Percentiles rank a stretch among this genome's conserved stretches.
phyloP scores from a whole-genome alignment of 2,888 invertebrate species.

The Stenodera caucasica region DNA sequence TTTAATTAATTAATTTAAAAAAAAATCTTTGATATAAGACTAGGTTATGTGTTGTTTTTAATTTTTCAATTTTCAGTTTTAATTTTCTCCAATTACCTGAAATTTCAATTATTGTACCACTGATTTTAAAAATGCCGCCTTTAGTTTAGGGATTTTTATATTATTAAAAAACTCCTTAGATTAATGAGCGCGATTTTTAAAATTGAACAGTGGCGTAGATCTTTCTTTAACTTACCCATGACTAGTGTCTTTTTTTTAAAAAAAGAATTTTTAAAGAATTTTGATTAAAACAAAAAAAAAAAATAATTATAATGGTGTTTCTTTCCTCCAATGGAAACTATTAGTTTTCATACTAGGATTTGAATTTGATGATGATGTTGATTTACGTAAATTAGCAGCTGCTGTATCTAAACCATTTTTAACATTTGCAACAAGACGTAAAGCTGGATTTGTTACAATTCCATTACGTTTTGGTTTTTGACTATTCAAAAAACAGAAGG shows the following conservation, averaged over 20 bases:
- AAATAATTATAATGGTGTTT: conserved; percentile 67
- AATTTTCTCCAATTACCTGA: conserved; percentile 29
- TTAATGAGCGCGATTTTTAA: no score
- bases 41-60: conserved; percentile 34
- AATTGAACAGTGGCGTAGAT: conserved; percentile 12
- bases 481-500: conserved; percentile 28
- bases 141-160: no score
- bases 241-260: neutral
- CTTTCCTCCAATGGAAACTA: conserved; percentile 84
- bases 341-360: conserved; percentile 68
- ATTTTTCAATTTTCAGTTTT: conserved; percentile 37
- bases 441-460: conserved; percentile 83
- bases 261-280: neutral
- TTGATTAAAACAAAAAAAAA: conserved; percentile 1
- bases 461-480: conserved; percentile 77
- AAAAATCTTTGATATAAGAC: conserved; percentile 48
- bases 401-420: conserved; percentile 71
- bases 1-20: conserved; percentile 32
- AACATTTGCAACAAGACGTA: conserved; percentile 77
- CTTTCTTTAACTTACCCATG: neutral
- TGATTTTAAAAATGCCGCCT: no score
- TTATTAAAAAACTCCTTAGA: no score
- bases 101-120: no score
- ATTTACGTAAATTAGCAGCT: conserved; percentile 65
- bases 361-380: conserved; percentile 63